Evolutionary conservation across 2,888 invertebrate genomes (phyloP).

Genomic region (Mechanitis mazaeus): DNA sequence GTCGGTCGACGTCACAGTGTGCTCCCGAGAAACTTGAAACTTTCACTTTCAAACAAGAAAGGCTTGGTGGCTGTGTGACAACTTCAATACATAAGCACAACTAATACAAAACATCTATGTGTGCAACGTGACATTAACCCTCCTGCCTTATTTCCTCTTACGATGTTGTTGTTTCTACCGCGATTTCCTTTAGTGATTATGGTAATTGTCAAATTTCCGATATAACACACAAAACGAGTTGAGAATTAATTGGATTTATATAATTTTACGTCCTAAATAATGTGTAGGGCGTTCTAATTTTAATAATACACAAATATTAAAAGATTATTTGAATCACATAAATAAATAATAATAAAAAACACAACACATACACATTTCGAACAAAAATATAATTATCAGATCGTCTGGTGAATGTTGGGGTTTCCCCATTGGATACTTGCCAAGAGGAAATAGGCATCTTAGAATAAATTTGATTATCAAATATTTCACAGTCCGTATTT

Average conservation of each 20-base stretch:
- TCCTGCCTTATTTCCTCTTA: slow-evolving; percentile 18
- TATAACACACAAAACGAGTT: no score
- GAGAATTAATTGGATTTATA: no score
- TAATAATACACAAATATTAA: slow-evolving; percentile 13
- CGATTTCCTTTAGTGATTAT: background rate
- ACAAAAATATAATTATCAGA: slow-evolving; percentile 67
- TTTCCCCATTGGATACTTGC: slow-evolving; percentile 69
- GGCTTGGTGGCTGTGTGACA: slow-evolving; percentile 52
- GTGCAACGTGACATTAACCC: slow-evolving; percentile 51
- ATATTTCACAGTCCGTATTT: slow-evolving; percentile 12
- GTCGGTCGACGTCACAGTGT: slow-evolving; percentile 47
- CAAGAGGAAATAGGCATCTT: slow-evolving; percentile 68
- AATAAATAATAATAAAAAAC: background rate
- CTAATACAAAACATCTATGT: slow-evolving; percentile 47
- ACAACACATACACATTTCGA: slow-evolving; percentile 39
- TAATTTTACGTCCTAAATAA: no score
- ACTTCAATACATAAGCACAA: slow-evolving; percentile 48
- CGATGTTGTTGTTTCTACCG: slow-evolving; percentile 1
- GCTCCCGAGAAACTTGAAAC: slow-evolving; percentile 60
- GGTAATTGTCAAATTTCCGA: no score
- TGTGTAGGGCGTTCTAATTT: background rate
- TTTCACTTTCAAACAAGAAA: slow-evolving; percentile 68
- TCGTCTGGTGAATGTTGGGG: slow-evolving; percentile 70
- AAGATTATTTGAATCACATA: no score
- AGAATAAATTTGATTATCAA: slow-evolving; percentile 69